A percentile compares a stretch with the other conserved stretches of the same genome.
phyloP scores from a whole-genome alignment of 2,797 vertebrate genomes.

The Merluccius polli region DNA sequence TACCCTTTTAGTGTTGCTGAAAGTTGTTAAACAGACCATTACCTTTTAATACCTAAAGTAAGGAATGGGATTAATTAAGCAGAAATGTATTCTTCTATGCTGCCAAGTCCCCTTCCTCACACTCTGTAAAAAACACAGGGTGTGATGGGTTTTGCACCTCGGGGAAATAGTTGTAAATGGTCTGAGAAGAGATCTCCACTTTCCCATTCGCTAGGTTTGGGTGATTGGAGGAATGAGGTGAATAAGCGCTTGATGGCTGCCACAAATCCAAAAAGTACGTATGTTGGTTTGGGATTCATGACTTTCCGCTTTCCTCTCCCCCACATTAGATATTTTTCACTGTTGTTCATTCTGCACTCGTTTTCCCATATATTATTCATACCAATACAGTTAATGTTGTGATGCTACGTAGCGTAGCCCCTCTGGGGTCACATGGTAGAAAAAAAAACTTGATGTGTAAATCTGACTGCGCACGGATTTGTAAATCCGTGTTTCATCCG shows the following conservation, averaged over 20 bases:
- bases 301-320: background rate
- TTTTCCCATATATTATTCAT: background rate
- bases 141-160: conserved; percentile 61
- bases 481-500: no score
- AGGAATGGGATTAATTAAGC: conserved; percentile 78
- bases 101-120: conserved; percentile 66
- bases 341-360: background rate
- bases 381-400: background rate
- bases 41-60: conserved; percentile 79
- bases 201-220: conserved; percentile 45
- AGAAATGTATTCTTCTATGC: conserved; percentile 75
- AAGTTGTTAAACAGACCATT: conserved; percentile 83
- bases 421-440: no score
- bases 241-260: conserved; percentile 42
- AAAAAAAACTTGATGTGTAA: no score
- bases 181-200: conserved; percentile 58
- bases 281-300: background rate
- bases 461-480: no score
- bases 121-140: conserved; percentile 61
- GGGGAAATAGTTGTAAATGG: conserved; percentile 64
- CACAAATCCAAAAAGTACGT: conserved; percentile 1
- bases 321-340: background rate
- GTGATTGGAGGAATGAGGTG: conserved; percentile 51
- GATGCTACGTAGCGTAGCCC: no score
- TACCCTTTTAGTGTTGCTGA: conserved; percentile 76